Evolutionary conservation across 2,113 vertebrate species (phyloP).

Genomic region (Phalacrocorax carbo): DNA sequence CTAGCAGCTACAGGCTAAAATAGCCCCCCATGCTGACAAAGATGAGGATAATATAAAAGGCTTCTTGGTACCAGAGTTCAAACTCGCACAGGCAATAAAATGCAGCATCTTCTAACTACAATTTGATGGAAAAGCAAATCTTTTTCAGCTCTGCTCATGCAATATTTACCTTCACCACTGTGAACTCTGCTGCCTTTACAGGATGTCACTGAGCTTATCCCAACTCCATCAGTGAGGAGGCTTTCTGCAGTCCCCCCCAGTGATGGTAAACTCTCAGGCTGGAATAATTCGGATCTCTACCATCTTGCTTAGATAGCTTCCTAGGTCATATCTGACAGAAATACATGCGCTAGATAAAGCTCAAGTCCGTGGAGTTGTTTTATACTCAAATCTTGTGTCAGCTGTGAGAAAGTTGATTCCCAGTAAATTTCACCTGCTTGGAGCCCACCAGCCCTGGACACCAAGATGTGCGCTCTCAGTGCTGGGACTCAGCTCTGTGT

Average conservation of each 20-base stretch:
- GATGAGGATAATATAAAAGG: neutral
- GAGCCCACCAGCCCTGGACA: neutral
- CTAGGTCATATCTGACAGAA: neutral
- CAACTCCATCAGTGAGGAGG: neutral
- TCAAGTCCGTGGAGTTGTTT: neutral
- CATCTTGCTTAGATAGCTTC: neutral
- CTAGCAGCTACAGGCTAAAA: neutral
- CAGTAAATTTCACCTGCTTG: neutral
- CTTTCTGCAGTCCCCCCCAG: neutral
- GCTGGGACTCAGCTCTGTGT: neutral
- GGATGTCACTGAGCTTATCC: neutral
- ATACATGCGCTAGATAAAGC: neutral
- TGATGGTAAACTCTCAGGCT: neutral
- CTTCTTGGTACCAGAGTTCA: neutral
- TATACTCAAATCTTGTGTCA: neutral
- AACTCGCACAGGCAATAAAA: neutral
- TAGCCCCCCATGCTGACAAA: neutral
- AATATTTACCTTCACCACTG: neutral
- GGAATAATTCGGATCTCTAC: neutral
- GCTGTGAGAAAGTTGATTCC: neutral
- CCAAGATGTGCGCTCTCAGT: neutral
- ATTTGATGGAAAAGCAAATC: neutral
- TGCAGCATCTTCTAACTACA: neutral
- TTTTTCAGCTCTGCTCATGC: neutral
- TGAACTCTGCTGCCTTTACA: neutral